Conservation (phyloP, 35 echinoderm and acorn worm species). For the Chiridota heheva region DNA sequence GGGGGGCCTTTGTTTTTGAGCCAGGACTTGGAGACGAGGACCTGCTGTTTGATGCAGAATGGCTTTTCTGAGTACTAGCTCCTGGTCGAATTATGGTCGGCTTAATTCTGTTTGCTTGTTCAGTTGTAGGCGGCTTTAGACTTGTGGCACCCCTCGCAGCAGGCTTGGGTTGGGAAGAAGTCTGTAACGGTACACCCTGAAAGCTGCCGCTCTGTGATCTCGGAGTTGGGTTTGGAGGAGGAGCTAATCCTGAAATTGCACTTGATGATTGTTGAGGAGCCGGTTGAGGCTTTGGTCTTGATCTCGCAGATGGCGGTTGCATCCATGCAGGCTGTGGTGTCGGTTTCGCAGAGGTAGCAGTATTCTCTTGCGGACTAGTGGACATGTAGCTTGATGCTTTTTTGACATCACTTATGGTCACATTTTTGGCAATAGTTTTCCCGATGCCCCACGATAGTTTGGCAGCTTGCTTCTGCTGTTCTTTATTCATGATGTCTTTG, state of each 20-base stretch:
- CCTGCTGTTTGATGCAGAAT: slow-evolving; percentile 53
- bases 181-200: slow-evolving; percentile 1
- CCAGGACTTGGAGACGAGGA: slow-evolving; percentile 57
- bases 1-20: slow-evolving; percentile 51
- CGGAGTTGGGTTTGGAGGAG: slow-evolving; percentile 32
- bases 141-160: background rate
- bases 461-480: slow-evolving; percentile 39
- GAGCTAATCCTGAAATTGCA: slow-evolving; percentile 12
- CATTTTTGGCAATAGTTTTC: slow-evolving; percentile 41
- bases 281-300: slow-evolving; percentile 54
- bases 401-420: slow-evolving; percentile 33
- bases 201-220: background rate
- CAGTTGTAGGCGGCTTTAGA: slow-evolving; percentile 1
- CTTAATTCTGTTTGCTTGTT: slow-evolving; percentile 30
- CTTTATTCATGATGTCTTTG: slow-evolving; percentile 20
- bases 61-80: slow-evolving; percentile 25
- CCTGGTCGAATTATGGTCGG: slow-evolving; percentile 86
- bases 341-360: background rate
- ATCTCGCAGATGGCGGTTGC: slow-evolving; percentile 53
- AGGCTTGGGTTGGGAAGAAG: slow-evolving; percentile 30
- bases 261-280: background rate
- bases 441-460: slow-evolving; percentile 46
- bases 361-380: too few relatives aligned
- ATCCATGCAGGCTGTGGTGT: slow-evolving; percentile 16
- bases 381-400: slow-evolving; percentile 39